Evolutionary conservation across 2,888 invertebrate species (phyloP).

Genomic region (Anaspis maculata): DNA sequence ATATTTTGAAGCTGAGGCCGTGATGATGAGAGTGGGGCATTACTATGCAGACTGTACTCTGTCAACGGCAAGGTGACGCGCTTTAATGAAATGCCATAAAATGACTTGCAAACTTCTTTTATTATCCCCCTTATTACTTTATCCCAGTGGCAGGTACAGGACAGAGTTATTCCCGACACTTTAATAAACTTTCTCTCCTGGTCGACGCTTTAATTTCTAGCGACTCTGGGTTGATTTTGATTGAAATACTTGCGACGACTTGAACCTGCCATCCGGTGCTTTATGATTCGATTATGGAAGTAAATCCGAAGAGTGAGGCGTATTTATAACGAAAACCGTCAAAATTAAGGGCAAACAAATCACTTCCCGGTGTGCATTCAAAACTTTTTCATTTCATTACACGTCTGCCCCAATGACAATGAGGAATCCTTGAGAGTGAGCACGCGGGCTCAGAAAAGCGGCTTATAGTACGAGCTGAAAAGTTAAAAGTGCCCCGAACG

Average conservation of each 20-base stretch:
- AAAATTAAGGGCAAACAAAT: too few species aligned
- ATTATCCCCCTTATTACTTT: slow-evolving; percentile 36
- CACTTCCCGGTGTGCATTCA: too few species aligned
- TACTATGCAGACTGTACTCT: slow-evolving; percentile 16
- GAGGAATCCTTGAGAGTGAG: too few species aligned
- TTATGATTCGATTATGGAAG: slow-evolving; percentile 26
- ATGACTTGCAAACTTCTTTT: slow-evolving; percentile 36
- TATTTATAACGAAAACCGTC: too few species aligned
- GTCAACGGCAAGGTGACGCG: slow-evolving; percentile 15
- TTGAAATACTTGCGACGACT: slow-evolving; percentile 26
- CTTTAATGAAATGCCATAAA: slow-evolving; percentile 34
- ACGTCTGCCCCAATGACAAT: too few species aligned
- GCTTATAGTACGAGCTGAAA: slow-evolving; percentile 4
- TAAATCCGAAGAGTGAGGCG: too few species aligned
- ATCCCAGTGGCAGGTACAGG: slow-evolving; percentile 25
- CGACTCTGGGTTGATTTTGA: slow-evolving; percentile 22
- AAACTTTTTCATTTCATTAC: too few species aligned
- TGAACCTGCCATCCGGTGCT: slow-evolving; percentile 21
- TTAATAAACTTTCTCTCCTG: slow-evolving; percentile 28
- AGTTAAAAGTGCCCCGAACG: slow-evolving; percentile 10
- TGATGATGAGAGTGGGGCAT: slow-evolving; percentile 1
- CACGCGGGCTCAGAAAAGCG: too few species aligned
- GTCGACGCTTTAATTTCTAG: slow-evolving; percentile 23
- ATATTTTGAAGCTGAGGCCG: not conserved
- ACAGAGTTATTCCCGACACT: slow-evolving; percentile 29